These are phyloP conservation scores for Apodemia mormo DNA, from an alignment of 2,888 invertebrate genomes.

Conservation along the genomic window DNA sequence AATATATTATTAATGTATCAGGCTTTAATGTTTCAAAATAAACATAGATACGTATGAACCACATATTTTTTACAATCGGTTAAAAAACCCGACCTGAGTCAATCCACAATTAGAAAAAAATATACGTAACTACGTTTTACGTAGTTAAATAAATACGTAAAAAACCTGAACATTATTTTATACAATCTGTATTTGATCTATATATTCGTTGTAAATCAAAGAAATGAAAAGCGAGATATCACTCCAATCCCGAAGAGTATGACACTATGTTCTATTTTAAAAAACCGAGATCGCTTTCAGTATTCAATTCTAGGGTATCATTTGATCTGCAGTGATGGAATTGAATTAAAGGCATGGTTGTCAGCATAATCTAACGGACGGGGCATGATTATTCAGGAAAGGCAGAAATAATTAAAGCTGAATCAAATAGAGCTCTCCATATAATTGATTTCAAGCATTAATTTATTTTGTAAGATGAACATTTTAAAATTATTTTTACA, in stretches of 20 bases:
- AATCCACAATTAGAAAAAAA: too few relatives aligned
- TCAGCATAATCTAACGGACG: slow-evolving; percentile 41
- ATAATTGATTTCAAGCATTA: neutral
- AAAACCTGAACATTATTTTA: too few relatives aligned
- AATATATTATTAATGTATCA: too few relatives aligned
- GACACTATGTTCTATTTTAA: slow-evolving; percentile 14
- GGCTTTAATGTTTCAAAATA: too few relatives aligned
- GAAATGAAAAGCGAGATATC: slow-evolving; percentile 3
- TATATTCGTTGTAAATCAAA: neutral
- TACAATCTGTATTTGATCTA: neutral
- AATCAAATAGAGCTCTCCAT: neutral
- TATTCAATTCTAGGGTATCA: slow-evolving; percentile 16
- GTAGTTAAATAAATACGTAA: too few relatives aligned
- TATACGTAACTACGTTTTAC: too few relatives aligned
- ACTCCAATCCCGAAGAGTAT: neutral
- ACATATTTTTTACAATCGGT: too few relatives aligned
- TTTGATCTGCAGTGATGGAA: slow-evolving; percentile 36
- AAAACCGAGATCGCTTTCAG: slow-evolving; percentile 4
- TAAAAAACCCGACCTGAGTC: too few relatives aligned
- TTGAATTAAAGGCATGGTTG: slow-evolving; percentile 43
- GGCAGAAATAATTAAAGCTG: neutral
- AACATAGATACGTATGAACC: too few relatives aligned
- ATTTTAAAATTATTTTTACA: too few relatives aligned
- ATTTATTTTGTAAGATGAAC: neutral
- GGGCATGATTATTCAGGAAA: neutral